phyloP scores from a whole-genome alignment of 2,888 invertebrate species.

The Mechanitis mazaeus region DNA sequence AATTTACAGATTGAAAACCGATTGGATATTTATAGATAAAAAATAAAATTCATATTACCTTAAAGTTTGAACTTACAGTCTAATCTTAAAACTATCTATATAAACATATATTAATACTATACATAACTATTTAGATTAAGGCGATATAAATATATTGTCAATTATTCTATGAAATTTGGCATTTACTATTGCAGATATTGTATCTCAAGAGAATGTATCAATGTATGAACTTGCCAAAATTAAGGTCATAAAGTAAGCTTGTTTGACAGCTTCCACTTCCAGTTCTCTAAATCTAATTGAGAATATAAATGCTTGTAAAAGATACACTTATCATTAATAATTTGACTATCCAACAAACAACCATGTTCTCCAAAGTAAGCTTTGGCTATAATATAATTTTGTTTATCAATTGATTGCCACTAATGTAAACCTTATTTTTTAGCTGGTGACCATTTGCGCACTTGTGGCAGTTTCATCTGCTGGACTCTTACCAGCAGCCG shows the following conservation, averaged over 20 bases:
- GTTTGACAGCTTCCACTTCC: slow-evolving; percentile 10
- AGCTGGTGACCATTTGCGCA: slow-evolving; percentile 30
- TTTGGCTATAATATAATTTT: no score
- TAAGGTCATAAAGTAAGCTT: slow-evolving; percentile 9
- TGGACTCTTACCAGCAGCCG: slow-evolving; percentile 45
- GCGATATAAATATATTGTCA: no score
- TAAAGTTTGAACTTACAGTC: no score
- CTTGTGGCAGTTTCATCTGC: slow-evolving; percentile 39
- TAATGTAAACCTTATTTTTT: slow-evolving; percentile 1
- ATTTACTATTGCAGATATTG: slow-evolving; percentile 13
- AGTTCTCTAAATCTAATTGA: slow-evolving; percentile 13
- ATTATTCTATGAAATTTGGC: no score
- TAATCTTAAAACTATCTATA: no score
- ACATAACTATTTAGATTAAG: no score
- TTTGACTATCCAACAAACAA: slow-evolving; percentile 13
- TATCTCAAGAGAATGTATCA: slow-evolving; percentile 21
- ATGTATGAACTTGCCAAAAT: slow-evolving; percentile 22
- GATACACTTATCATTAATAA: slow-evolving; percentile 23
- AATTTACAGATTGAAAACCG: no score
- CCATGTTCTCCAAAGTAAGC: slow-evolving; percentile 35
- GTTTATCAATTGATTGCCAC: slow-evolving; percentile 5
- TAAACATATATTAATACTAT: no score
- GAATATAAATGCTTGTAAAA: slow-evolving; percentile 21
- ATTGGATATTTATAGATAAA: no score
- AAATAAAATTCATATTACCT: no score